Evolutionary conservation across 2,888 invertebrate genomes (phyloP).

Genomic region (Pseudolycoriella hygida): DNA sequence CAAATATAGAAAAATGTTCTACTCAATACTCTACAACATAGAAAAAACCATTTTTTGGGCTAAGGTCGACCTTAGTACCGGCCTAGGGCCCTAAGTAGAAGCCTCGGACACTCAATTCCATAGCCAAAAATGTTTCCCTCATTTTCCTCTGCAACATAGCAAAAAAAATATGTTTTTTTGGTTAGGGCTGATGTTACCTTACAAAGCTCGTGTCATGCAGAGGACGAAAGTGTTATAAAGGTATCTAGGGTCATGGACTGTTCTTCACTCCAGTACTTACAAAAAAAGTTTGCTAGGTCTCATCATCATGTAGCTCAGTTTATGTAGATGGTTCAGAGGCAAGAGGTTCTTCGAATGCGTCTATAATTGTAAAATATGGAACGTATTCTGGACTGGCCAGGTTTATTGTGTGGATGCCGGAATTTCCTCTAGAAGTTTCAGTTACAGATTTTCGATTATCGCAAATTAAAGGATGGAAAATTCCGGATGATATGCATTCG

Average conservation of each 20-base stretch:
- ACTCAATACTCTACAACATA: no score
- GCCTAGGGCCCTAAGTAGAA: no score
- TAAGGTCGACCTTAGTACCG: no score
- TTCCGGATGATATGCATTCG: slow-evolving; percentile 55
- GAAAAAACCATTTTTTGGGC: no score
- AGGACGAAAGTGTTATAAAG: slow-evolving; percentile 91
- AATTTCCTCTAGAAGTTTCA: slow-evolving; percentile 78
- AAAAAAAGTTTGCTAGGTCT: slow-evolving; percentile 55
- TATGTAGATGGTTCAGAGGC: slow-evolving; percentile 94
- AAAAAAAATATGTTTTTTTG: no score
- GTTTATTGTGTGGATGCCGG: slow-evolving; percentile 94
- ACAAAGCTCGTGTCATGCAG: slow-evolving; percentile 86
- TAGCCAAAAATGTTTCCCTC: no score
- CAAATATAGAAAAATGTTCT: no score
- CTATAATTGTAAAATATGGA: slow-evolving; percentile 82
- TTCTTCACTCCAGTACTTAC: background rate
- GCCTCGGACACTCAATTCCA: no score
- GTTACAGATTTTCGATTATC: slow-evolving; percentile 78
- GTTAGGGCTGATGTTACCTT: slow-evolving; percentile 91
- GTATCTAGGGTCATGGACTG: slow-evolving; percentile 30
- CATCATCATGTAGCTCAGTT: slow-evolving; percentile 88
- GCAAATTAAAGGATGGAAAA: slow-evolving; percentile 89
- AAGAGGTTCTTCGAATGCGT: slow-evolving; percentile 85
- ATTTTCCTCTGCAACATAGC: no score
- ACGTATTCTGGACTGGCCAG: slow-evolving; percentile 75